Evolutionary conservation across 2,888 invertebrate species (phyloP), one percentile per base, ranked within the genome.

Genomic region (Drosophila kanekoi): DNA sequence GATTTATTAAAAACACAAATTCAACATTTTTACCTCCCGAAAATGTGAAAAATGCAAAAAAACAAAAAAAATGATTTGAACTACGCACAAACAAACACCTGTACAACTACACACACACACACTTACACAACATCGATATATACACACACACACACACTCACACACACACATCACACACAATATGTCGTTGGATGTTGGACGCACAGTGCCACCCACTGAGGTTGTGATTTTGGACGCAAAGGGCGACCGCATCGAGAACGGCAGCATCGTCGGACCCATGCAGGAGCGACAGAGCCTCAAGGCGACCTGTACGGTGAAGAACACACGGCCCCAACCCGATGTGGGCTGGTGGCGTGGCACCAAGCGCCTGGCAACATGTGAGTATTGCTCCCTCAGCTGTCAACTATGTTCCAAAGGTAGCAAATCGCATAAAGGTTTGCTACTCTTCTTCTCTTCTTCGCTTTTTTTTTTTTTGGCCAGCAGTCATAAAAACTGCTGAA

Each of bases 341-440:
- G 95, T 98, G 65, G 94, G 94, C 71, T 98, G 98, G 98, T 97
- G 94, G 93, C 96, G 97, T 91, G 96, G 96, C 80, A 95, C 94
- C 43, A 93, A 94, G 52, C 94, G 94, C 81, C 93, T 95, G 60
- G 92, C 94, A 71, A 95, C 90, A 70, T 90, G 92, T 92, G 81
- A 92, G 92, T 91, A 65, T 44, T 47, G 41, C 28, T 52, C 43
- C 4, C n/a, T n/a, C 18, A 59, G 14, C 33, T n/a, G 13, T 61
- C 48, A 52, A 70, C 60, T 67, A 80, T 70, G 33, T 37, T 38
- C n/a, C 47, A 59, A 56, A 51, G 71, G 78, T 74, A 62, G 71
- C 47, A 49, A 48, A 62, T 47, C 48, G 49, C 73, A 77, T 73
- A 79, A 79, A 80, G 62, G 65, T 62, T 52, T 4, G 35, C 35